Evolutionary conservation across 30 jellyfish, hydroid and myxozoan genomes (phyloP).

Genomic region (Hydractinia echinata): DNA sequence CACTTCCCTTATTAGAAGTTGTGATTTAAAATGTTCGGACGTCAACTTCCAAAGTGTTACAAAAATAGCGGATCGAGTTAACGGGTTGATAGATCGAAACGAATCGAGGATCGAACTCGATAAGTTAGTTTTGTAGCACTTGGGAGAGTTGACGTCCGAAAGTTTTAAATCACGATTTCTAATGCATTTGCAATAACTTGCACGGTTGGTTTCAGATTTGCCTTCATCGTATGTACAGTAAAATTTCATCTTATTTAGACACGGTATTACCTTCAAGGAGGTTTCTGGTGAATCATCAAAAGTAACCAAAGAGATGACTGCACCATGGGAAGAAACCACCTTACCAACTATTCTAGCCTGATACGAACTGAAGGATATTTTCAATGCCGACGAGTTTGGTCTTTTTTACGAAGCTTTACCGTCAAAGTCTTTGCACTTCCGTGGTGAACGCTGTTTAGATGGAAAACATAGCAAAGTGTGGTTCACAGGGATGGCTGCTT

Average conservation of each 20-base stretch:
- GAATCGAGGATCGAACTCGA: not conserved
- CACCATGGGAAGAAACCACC: constrained; percentile 32
- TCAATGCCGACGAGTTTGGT: constrained; percentile 30
- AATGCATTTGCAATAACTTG: too few species aligned
- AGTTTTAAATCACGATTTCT: too few species aligned
- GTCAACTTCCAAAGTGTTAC: too few species aligned
- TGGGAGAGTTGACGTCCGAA: too few species aligned
- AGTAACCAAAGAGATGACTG: constrained; percentile 7
- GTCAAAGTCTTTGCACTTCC: not conserved
- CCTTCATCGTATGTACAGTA: too few species aligned
- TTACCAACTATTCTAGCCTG: constrained; percentile 35
- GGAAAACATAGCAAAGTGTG: constrained; percentile 11
- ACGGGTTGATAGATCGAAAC: too few species aligned
- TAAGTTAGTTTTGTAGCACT: too few species aligned
- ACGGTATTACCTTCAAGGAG: constrained; percentile 10
- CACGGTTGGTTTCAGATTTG: too few species aligned
- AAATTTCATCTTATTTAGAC: not conserved
- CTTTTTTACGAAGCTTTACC: not conserved
- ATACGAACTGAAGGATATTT: constrained; percentile 30
- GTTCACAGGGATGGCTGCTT: constrained; percentile 32
- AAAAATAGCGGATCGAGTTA: too few species aligned
- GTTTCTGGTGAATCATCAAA: too few species aligned
- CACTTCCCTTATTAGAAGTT: not conserved
- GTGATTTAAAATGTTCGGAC: not conserved
- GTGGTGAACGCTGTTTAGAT: too few species aligned